phyloP scores from a whole-genome alignment of 2,113 vertebrate species.

The Microcebus murinus region DNA sequence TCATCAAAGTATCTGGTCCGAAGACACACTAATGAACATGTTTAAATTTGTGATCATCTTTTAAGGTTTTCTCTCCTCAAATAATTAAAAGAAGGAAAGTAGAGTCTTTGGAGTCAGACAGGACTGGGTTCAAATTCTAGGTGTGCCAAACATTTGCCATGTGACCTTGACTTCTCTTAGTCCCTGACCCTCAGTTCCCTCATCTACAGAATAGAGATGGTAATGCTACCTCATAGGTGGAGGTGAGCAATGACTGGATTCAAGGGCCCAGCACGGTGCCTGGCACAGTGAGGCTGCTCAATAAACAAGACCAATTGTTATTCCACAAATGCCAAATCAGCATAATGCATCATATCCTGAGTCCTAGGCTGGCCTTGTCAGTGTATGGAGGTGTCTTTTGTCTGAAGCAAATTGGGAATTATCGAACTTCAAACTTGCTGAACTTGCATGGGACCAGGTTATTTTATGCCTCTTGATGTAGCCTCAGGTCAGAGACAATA shows the following conservation, averaged over 20 bases:
- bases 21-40: not conserved
- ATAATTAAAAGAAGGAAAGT: conserved; percentile 10
- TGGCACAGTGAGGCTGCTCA: not conserved
- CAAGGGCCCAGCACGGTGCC: not conserved
- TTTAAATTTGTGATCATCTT: conserved; percentile 21
- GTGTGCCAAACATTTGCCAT: not conserved
- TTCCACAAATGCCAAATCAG: not conserved
- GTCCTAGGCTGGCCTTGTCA: not conserved
- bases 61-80: not conserved
- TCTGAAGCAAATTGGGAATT: conserved; percentile 9
- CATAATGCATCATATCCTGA: not conserved
- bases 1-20: not conserved
- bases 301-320: not conserved
- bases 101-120: not conserved
- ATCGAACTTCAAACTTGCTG: not conserved
- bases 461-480: not conserved
- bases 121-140: conserved; percentile 19
- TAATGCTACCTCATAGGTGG: not conserved
- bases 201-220: not conserved
- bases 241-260: not conserved
- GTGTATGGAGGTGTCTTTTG: not conserved
- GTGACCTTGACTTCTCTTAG: not conserved
- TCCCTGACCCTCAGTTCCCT: not conserved
- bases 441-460: not conserved
- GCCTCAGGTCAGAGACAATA: not conserved